Evolutionary conservation across 2,888 invertebrate genomes (phyloP).

Genomic region (Drosophila prostipennis): DNA sequence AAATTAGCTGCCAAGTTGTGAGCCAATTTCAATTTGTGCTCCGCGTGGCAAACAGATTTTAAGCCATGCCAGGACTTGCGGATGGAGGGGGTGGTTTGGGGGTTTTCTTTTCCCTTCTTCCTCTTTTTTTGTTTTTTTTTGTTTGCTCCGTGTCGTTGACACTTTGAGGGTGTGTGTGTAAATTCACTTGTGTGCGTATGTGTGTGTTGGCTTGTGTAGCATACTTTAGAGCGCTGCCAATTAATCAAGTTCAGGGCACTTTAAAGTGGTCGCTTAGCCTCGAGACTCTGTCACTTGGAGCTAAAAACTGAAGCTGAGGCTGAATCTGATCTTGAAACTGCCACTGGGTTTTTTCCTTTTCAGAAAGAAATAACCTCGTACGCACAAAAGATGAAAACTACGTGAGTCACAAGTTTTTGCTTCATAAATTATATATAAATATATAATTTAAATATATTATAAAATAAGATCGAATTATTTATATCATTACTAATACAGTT

Average conservation of each 20-base stretch:
- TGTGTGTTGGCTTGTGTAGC: slow-evolving; percentile 45
- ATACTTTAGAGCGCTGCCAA: slow-evolving; percentile 71
- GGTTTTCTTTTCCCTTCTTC: slow-evolving; percentile 9
- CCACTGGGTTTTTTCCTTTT: background rate
- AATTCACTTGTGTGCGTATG: slow-evolving; percentile 21
- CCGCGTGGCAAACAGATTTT: slow-evolving; percentile 44
- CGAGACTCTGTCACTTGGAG: slow-evolving; percentile 4
- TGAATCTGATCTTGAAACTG: background rate
- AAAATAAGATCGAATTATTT: too few relatives aligned
- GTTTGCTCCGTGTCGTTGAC: slow-evolving; percentile 64
- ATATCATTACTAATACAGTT: too few relatives aligned
- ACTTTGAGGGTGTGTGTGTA: slow-evolving; percentile 51
- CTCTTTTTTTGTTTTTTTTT: background rate
- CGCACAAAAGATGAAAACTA: background rate
- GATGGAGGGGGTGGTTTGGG: background rate
- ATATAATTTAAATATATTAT: too few relatives aligned
- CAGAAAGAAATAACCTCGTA: background rate
- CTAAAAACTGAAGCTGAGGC: background rate
- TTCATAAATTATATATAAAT: too few relatives aligned
- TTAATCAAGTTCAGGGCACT: slow-evolving; percentile 78
- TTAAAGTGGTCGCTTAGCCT: slow-evolving; percentile 63
- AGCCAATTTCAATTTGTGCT: slow-evolving; percentile 72
- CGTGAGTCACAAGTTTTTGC: too few relatives aligned
- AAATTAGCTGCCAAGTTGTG: slow-evolving; percentile 74
- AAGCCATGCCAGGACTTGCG: slow-evolving; percentile 27